Percentiles rank a stretch among this genome's conserved stretches.
phyloP scores from a whole-genome alignment of 2,888 invertebrate species.

The Petrolisthes manimaculis region DNA sequence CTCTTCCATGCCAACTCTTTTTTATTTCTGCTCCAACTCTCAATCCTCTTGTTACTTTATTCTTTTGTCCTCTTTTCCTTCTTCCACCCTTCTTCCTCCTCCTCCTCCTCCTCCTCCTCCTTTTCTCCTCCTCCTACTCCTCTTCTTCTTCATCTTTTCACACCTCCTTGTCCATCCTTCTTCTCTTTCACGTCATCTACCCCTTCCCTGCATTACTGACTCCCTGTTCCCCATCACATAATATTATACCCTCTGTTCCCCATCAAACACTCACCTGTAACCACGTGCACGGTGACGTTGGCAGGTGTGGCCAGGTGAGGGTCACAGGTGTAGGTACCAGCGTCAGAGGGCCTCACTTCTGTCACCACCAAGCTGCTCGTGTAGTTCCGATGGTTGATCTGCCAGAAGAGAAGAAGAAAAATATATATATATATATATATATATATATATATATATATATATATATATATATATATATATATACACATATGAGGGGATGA shows the following conservation, averaged over 20 bases:
- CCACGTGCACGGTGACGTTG: slow-evolving; percentile 55
- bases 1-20: too few relatives aligned
- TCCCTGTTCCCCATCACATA: neutral
- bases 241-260: neutral
- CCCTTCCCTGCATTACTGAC: neutral
- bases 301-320: slow-evolving; percentile 57
- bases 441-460: slow-evolving; percentile 26
- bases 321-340: slow-evolving; percentile 54
- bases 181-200: neutral
- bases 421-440: neutral
- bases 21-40: too few relatives aligned
- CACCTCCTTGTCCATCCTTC: neutral
- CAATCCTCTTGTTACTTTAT: neutral
- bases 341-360: slow-evolving; percentile 38
- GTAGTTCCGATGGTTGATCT: slow-evolving; percentile 43
- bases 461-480: slow-evolving; percentile 19
- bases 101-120: neutral
- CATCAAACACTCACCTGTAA: slow-evolving; percentile 33
- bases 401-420: neutral
- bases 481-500: neutral
- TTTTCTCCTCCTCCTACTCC: neutral
- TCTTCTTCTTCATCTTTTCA: neutral
- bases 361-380: slow-evolving; percentile 49
- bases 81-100: neutral
- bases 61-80: neutral